Evolutionary conservation across 2,888 invertebrate species (phyloP).

Genomic region (Scaptomyza reducta): DNA sequence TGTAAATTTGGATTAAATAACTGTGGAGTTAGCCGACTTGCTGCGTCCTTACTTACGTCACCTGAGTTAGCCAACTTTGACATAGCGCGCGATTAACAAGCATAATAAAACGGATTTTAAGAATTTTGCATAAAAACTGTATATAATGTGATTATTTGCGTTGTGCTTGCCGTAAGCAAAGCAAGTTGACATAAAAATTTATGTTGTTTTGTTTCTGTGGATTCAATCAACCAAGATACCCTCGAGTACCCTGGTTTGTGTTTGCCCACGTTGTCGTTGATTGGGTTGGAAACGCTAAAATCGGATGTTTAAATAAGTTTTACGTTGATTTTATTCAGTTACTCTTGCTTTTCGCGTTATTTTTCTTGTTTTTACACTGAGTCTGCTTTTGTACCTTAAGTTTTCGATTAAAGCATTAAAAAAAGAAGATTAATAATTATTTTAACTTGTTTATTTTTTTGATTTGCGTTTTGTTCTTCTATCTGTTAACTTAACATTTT

Average conservation of each 20-base stretch:
- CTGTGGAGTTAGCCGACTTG: background rate
- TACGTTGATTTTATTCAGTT: constrained; percentile 7
- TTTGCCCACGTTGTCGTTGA: constrained; percentile 21
- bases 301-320: background rate
- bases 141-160: constrained; percentile 42
- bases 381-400: no score
- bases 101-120: constrained; percentile 66
- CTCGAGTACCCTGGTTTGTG: constrained; percentile 12
- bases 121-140: constrained; percentile 68
- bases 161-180: constrained; percentile 49
- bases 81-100: constrained; percentile 70
- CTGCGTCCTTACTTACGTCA: constrained; percentile 67
- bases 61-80: constrained; percentile 66
- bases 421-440: constrained; percentile 3
- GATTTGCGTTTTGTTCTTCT: constrained; percentile 8
- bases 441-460: constrained; percentile 32
- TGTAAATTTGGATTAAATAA: constrained; percentile 8
- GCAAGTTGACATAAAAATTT: constrained; percentile 36
- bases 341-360: background rate
- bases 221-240: constrained; percentile 5
- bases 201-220: constrained; percentile 16
- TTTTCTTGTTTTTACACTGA: background rate
- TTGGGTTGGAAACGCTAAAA: background rate
- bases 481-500: constrained; percentile 27
- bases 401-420: background rate